A percentile compares a stretch with the other conserved stretches of the same genome.
Evolutionary conservation across 2,797 vertebrate genomes (phyloP).

Genomic region (Lepilemur ruficaudatus): DNA sequence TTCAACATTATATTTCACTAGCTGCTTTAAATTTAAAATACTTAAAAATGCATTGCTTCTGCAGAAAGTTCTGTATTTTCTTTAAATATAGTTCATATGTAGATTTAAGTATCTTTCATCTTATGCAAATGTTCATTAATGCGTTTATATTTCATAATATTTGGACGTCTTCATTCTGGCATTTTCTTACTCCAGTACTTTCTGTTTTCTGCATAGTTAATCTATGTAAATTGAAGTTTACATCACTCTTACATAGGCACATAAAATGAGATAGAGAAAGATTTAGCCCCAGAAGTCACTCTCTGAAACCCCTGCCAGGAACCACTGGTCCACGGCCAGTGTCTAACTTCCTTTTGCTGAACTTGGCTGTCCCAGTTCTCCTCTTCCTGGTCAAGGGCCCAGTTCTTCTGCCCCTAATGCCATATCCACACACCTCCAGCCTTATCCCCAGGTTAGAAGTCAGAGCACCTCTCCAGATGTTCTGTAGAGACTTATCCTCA

Average conservation of each 20-base stretch:
- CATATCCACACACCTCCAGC: neutral
- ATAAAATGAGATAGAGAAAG: conserved; percentile 42
- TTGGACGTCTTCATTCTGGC: conserved; percentile 75
- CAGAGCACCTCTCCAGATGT: neutral
- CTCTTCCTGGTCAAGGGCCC: neutral
- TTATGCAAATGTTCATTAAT: conserved; percentile 74
- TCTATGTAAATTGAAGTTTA: conserved; percentile 69
- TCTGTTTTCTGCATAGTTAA: conserved; percentile 68
- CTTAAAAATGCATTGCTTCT: conserved; percentile 71
- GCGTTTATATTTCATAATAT: conserved; percentile 75
- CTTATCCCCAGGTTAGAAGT: neutral
- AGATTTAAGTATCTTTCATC: conserved; percentile 73
- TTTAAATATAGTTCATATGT: conserved; percentile 73
- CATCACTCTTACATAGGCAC: conserved; percentile 42
- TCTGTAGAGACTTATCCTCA: neutral
- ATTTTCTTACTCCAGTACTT: conserved; percentile 71
- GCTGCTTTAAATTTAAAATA: conserved; percentile 69
- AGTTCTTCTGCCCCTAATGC: neutral
- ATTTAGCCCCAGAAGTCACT: neutral
- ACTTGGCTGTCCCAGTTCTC: neutral
- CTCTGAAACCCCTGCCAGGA: neutral
- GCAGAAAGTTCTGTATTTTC: conserved; percentile 73
- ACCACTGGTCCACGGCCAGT: neutral
- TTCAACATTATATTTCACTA: conserved; percentile 65
- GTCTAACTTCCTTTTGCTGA: neutral